Evolutionary conservation across 2,888 invertebrate species (phyloP).

Genomic region (Nesidiocoris tenuis): DNA sequence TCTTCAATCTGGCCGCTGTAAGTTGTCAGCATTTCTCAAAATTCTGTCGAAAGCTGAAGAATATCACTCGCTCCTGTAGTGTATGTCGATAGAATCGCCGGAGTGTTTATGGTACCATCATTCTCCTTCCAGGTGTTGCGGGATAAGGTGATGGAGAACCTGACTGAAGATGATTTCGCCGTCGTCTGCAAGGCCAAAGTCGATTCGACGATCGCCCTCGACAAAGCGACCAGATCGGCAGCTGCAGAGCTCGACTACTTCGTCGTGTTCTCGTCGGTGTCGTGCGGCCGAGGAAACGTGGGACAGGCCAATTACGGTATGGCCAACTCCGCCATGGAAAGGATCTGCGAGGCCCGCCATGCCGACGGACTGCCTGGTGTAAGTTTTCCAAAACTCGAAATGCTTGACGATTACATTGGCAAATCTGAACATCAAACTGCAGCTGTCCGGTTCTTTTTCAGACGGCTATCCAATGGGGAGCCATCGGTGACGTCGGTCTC

Average conservation of each 20-base stretch:
- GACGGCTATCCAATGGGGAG: conserved; percentile 97
- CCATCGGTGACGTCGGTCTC: conserved; percentile 95
- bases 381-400: conserved; percentile 22
- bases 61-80: too few relatives aligned
- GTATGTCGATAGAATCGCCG: too few relatives aligned
- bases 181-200: conserved; percentile 84
- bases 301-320: conserved; percentile 90
- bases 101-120: too few relatives aligned
- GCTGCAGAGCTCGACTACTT: conserved; percentile 75
- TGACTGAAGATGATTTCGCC: conserved; percentile 75
- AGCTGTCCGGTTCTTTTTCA: conserved; percentile 40
- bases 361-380: conserved; percentile 54
- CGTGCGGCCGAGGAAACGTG: conserved; percentile 88
- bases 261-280: conserved; percentile 87
- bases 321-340: conserved; percentile 68
- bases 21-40: too few relatives aligned
- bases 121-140: conserved; percentile 65
- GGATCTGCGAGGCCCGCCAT: conserved; percentile 71
- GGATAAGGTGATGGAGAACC: conserved; percentile 86
- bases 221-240: conserved; percentile 71
- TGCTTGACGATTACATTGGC: not conserved
- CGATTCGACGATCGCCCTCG: conserved; percentile 78
- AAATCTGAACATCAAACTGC: not conserved
- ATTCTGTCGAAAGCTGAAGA: too few relatives aligned
- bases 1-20: conserved; percentile 93